Evolutionary conservation across 2,888 invertebrate genomes (phyloP).

Genomic region (Diarsia rubi): DNA sequence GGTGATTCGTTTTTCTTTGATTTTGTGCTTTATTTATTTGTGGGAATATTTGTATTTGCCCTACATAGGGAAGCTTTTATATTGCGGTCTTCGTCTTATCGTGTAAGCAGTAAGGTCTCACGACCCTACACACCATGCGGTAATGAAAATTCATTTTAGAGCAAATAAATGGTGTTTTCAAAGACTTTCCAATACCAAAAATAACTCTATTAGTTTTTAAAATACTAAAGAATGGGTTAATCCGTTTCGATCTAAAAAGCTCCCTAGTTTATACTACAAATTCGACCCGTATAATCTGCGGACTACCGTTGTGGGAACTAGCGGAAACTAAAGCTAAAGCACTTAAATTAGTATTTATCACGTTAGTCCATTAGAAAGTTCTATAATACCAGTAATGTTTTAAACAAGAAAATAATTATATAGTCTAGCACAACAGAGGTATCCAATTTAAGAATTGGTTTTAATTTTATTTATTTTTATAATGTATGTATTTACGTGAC

Average conservation of each 20-base stretch:
- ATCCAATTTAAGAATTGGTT: neutral
- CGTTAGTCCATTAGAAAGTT: constrained; percentile 7
- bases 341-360: constrained; percentile 39
- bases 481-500: too few relatives aligned
- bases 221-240: neutral
- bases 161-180: neutral
- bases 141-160: neutral
- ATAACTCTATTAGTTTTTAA: neutral
- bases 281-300: constrained; percentile 37
- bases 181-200: neutral
- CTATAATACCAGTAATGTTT: neutral
- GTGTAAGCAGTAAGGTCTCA: too few relatives aligned
- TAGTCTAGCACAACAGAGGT: neutral
- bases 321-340: neutral
- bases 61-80: neutral
- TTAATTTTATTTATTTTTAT: neutral
- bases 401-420: neutral
- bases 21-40: constrained; percentile 11
- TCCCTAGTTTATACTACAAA: constrained; percentile 7
- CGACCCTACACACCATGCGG: too few relatives aligned
- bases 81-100: too few relatives aligned
- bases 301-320: constrained; percentile 14
- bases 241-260: constrained; percentile 29
- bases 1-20: constrained; percentile 15
- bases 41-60: neutral